A percentile compares a stretch with the other conserved stretches of the same genome.
These are phyloP conservation scores for Leptosomus discolor DNA, from an alignment of 2,113 vertebrate species.

Conservation along the genomic window DNA sequence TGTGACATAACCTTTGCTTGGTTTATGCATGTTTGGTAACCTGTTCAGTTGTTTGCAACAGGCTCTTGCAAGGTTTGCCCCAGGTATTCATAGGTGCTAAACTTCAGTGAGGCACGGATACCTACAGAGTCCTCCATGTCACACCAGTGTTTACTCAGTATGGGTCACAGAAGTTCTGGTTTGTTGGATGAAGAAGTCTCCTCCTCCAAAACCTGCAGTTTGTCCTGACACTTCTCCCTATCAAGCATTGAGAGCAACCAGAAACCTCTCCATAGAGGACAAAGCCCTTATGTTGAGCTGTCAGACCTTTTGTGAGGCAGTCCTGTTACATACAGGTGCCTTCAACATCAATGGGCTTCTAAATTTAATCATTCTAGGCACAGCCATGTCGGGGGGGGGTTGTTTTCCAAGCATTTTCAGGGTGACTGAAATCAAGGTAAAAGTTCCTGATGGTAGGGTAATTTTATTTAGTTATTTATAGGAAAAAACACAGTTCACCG, in stretches of 20 bases:
- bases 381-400: not conserved
- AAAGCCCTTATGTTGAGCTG: not conserved
- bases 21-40: not conserved
- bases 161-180: not conserved
- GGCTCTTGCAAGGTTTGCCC: not conserved
- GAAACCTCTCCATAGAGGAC: not conserved
- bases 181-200: not conserved
- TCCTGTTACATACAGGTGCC: not conserved
- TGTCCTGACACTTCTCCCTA: not conserved
- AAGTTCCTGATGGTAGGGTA: not conserved
- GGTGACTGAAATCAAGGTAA: not conserved
- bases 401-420: not conserved
- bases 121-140: not conserved
- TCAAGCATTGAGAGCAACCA: not conserved
- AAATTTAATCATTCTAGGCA: not conserved
- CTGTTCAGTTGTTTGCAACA: not conserved
- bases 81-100: not conserved
- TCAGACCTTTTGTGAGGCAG: not conserved
- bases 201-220: not conserved
- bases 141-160: not conserved
- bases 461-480: not conserved
- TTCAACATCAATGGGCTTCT: not conserved
- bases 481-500: not conserved
- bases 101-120: not conserved
- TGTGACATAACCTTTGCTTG: not conserved